Base-by-base conservation (phyloP, 92 coral and sea anemone species). In the Phymanthus crucifer region DNA sequence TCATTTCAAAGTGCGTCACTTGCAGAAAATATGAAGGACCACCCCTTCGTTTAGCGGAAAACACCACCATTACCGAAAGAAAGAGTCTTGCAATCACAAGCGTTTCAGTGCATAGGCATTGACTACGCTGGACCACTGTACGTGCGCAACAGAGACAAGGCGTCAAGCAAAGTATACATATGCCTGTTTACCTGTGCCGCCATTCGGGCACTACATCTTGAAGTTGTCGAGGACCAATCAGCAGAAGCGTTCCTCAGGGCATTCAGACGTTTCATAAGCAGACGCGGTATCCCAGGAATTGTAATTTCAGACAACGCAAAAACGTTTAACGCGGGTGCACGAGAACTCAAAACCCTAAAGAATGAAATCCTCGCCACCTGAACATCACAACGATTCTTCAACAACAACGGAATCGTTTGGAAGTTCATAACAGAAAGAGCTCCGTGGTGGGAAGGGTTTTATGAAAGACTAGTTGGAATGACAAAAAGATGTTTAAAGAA, bases 361-460 rank as follows among this genome's bases (percentile, higher is more conserved):
- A 83, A 18, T 19, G 71, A 87, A 10, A 40, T 87, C 76, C 69
- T 83, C 5, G 46, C 61, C 19, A 6, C 76, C 38, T 27, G 68
- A 33, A 54, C 72, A 40, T 69, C 80, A 12, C 90, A 82, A 70
- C 48, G 81, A 68, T 78, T 82, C 74, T 71, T 78, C 57, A 54
- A 68, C 57, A 71, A 83, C 57, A 66, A 73, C 52, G 83, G 65
- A 56, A 83, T 87, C 32, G 56, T 24, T 1, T 87, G 87, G 87
- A 52, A 78, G 26, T 87, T 87, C 67, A 83, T 83, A 43, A 40
- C 87, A 37, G 87, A 87, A 64, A 33, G 83, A 83, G 91, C 87
- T 38, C 89, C 88, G 43, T 78, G 89, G 84, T 85, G 89, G 89
- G 89, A 81, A 79, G 80, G 89, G 72, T 82, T 87, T 57, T 78